Evolutionary conservation across 1,140 invertebrate species (phyloP), one percentile per base, ranked within the genome.

Genomic region (Liolophura sinensis): DNA sequence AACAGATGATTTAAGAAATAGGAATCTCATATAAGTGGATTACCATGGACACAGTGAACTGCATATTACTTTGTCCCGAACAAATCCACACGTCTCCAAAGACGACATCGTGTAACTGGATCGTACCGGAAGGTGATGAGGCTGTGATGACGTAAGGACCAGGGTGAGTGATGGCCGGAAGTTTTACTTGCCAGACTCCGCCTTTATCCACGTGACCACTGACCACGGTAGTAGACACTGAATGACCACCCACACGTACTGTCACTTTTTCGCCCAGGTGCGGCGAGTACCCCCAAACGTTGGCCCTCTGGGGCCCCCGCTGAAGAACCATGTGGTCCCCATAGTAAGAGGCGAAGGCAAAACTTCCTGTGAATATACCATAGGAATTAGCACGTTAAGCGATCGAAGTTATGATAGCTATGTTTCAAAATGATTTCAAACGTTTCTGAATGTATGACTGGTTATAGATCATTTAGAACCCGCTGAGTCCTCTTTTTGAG

Each of bases 1-100:
- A 40, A 40, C 9, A 40, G 3, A 3, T 40, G 31, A 9, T 40
- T 40, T 9, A 40, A 40, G 9, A 5, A 40, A 40, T 9, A 40
- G 31, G 9, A 40, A 40, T 9, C 3, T 40, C 3, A 40, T 40
- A 9, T 40, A 40, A 40, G 31, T 40, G 31, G 25, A 69, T 68
- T 67, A 74, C 77, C 74, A 70, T 67, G n/a, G 60, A 64, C 31
- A 73, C 51, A 5, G 70, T 73, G 54, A 79, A 77, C 64, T 76
- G 65, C 81, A 83, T 83, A 58, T 83, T 83, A 49, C 78, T 80
- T 56, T 83, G 80, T 27, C 81, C 81, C 14, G 75, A 78, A 63
- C 81, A 83, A 1, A 83, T 31, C 78, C 79, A 82, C 1, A 83
- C 79, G 68, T 83, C 81, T 6, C 81, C 81, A 75, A 83, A 83